phyloP scores from a whole-genome alignment of 1,140 invertebrate genomes.

The Archegozetes longisetosus region DNA sequence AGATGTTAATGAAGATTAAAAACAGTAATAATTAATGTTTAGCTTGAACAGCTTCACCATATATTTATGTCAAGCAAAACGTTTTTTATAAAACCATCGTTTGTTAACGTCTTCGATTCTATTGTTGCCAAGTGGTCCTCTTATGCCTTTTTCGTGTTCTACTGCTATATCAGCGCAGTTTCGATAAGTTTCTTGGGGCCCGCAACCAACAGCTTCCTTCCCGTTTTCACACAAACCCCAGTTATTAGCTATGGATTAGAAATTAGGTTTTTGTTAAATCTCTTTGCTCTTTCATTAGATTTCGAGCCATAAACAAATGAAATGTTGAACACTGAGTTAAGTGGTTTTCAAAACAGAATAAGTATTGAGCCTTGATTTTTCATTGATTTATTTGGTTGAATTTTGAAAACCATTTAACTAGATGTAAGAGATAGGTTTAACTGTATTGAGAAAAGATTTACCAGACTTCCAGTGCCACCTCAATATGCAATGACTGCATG shows the following conservation, averaged over 20 bases:
- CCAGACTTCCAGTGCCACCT: slow-evolving; percentile 30
- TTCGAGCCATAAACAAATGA: neutral
- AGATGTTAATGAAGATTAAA: too few species aligned
- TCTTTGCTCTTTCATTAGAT: neutral
- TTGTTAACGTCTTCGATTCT: neutral
- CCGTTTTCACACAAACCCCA: slow-evolving; percentile 23
- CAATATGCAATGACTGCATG: slow-evolving; percentile 27
- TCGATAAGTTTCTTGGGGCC: slow-evolving; percentile 46
- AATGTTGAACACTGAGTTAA: neutral
- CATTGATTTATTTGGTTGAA: neutral
- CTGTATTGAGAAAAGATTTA: too few species aligned
- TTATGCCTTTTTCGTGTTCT: slow-evolving; percentile 3
- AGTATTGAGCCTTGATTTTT: neutral
- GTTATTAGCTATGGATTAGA: slow-evolving; percentile 21
- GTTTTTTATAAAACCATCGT: neutral
- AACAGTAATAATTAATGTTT: too few species aligned
- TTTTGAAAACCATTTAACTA: too few species aligned
- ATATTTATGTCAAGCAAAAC: neutral
- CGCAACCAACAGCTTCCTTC: slow-evolving; percentile 35
- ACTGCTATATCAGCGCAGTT: slow-evolving; percentile 50
- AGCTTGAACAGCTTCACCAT: too few species aligned
- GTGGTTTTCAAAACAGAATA: slow-evolving; percentile 5
- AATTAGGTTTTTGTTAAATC: neutral
- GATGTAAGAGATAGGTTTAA: too few species aligned
- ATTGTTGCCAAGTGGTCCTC: slow-evolving; percentile 1